phyloP scores from a whole-genome alignment of 2,113 vertebrate species.

The Cettia cetti region DNA sequence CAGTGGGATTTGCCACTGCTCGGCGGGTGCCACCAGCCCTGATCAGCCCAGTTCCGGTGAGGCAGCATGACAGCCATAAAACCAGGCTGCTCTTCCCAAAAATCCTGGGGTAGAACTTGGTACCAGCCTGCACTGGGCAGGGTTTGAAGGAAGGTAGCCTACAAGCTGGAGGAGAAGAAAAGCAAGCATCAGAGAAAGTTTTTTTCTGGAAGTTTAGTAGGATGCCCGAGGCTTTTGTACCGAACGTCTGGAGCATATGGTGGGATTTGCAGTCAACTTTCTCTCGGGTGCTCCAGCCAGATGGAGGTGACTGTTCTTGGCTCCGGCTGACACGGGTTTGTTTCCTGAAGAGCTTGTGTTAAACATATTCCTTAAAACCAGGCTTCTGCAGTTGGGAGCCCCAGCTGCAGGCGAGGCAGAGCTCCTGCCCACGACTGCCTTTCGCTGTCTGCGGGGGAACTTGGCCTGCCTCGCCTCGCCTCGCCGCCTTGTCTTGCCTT shows the following conservation, averaged over 20 bases:
- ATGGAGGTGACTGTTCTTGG: conserved; percentile 69
- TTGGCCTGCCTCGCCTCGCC: neutral
- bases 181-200: conserved; percentile 37
- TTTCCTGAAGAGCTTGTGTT: conserved; percentile 67
- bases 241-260: conserved; percentile 60
- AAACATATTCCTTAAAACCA: conserved; percentile 67
- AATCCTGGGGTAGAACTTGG: neutral
- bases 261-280: conserved; percentile 67
- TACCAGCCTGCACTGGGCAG: neutral
- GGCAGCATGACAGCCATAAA: neutral
- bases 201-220: conserved; percentile 59
- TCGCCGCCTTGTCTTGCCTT: neutral
- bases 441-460: neutral
- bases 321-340: conserved; percentile 54
- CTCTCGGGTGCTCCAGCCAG: conserved; percentile 64
- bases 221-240: conserved; percentile 65
- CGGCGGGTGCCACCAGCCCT: rapidly evolving
- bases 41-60: rapidly evolving
- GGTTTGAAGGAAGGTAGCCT: neutral
- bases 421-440: conserved; percentile 58
- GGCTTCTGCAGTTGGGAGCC: conserved; percentile 54
- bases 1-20: neutral
- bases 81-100: neutral
- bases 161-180: neutral
- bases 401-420: conserved; percentile 62